These are phyloP conservation scores for Gobionotothen gibberifrons DNA, from an alignment of 2,797 vertebrate genomes.

Conservation along the genomic window DNA sequence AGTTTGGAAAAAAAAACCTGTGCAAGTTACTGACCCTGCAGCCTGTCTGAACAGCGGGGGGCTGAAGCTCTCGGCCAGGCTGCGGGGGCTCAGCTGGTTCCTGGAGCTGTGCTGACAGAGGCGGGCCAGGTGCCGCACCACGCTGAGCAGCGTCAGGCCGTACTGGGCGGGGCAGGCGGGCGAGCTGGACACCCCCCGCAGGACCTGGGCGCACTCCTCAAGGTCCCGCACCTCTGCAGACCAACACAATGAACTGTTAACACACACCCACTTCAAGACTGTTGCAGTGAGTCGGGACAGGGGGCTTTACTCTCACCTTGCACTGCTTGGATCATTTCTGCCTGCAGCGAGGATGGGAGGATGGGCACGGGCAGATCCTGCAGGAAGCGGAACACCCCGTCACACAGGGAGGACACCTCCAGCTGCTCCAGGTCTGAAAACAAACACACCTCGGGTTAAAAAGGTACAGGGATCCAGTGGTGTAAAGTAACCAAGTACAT, in stretches of 20 bases:
- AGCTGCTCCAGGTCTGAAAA: slow-evolving; percentile 87
- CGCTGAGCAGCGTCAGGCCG: slow-evolving; percentile 91
- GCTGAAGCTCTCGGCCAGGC: slow-evolving; percentile 89
- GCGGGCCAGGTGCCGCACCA: slow-evolving; percentile 90
- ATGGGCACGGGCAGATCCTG: slow-evolving; percentile 90
- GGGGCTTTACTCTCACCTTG: slow-evolving; percentile 80
- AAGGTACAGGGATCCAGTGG: too few relatives aligned
- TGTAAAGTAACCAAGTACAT: too few relatives aligned
- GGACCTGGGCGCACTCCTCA: slow-evolving; percentile 88
- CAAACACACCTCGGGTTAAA: slow-evolving; percentile 24
- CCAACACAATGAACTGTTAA: neutral
- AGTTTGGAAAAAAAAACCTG: neutral
- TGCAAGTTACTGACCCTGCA: slow-evolving; percentile 76
- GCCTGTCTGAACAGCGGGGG: slow-evolving; percentile 87
- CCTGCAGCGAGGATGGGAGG: slow-evolving; percentile 87
- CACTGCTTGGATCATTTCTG: slow-evolving; percentile 87
- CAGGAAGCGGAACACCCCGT: slow-evolving; percentile 89
- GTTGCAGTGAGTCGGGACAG: neutral
- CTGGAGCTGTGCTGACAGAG: slow-evolving; percentile 85
- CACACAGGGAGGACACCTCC: slow-evolving; percentile 86
- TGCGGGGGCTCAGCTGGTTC: slow-evolving; percentile 85
- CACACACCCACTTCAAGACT: neutral
- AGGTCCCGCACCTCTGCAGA: slow-evolving; percentile 86
- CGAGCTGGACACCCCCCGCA: slow-evolving; percentile 87
- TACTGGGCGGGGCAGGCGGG: slow-evolving; percentile 88